These are phyloP conservation scores for Caracal caracal DNA, from an alignment of 2,113 vertebrate genomes.

Conservation along the genomic window DNA sequence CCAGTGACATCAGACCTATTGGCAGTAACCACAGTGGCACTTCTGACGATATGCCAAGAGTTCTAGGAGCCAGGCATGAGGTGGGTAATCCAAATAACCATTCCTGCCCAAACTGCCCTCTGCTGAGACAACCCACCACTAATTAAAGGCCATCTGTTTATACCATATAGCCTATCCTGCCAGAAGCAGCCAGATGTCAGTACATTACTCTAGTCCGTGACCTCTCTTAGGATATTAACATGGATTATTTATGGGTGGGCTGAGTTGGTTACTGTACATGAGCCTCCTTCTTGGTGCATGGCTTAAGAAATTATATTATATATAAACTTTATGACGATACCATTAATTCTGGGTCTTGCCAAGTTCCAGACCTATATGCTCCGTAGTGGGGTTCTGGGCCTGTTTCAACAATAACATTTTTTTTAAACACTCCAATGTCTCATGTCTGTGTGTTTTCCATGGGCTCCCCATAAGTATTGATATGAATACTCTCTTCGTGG, in stretches of 20 bases:
- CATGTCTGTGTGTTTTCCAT: constrained; percentile 52
- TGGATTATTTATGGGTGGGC: constrained; percentile 65
- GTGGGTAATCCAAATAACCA: constrained; percentile 55
- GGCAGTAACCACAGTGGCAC: constrained; percentile 41
- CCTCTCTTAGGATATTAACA: constrained; percentile 52
- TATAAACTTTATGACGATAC: constrained; percentile 27
- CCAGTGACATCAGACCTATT: constrained; percentile 57
- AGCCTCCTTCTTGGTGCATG: constrained; percentile 42
- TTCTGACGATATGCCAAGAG: constrained; percentile 52
- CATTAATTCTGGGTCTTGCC: constrained; percentile 58
- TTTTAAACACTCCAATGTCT: not conserved
- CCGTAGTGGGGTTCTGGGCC: constrained; percentile 35
- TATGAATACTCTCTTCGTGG: constrained; percentile 20
- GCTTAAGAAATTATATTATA: constrained; percentile 25
- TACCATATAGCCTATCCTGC: not conserved
- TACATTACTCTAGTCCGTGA: constrained; percentile 6
- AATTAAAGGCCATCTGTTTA: constrained; percentile 72
- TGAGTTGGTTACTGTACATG: not conserved
- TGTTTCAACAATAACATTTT: constrained; percentile 64
- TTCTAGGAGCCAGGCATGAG: constrained; percentile 61
- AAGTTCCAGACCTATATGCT: constrained; percentile 44
- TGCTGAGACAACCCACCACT: constrained; percentile 45
- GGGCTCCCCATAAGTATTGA: constrained; percentile 35
- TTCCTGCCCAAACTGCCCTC: constrained; percentile 49
- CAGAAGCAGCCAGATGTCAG: constrained; percentile 64